Conservation (phyloP, 2,797 vertebrate species). For the Chaetophractus vellerosus region DNA sequence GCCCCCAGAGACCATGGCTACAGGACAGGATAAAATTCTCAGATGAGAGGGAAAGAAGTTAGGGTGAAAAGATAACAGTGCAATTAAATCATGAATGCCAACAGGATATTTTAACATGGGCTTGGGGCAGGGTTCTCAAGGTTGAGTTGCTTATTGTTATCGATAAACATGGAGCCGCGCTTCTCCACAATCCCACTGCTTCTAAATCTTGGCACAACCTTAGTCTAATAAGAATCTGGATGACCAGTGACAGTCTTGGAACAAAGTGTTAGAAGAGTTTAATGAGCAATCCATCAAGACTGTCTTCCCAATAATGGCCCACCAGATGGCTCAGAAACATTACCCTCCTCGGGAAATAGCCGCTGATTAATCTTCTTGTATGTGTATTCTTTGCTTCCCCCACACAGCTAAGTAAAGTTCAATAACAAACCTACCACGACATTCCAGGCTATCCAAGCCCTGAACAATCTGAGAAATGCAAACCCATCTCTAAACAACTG, state of each 20-base stretch:
- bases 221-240: not conserved
- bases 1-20: not conserved
- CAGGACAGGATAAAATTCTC: not conserved
- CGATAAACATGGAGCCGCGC: not conserved
- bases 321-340: conserved; percentile 83
- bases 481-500: not conserved
- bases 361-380: conserved; percentile 79
- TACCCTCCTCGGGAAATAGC: conserved; percentile 77
- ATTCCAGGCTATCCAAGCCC: conserved; percentile 57
- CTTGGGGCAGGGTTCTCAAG: not conserved
- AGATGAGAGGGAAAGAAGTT: not conserved
- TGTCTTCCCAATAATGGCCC: conserved; percentile 69
- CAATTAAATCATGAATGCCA: not conserved
- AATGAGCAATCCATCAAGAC: conserved; percentile 80
- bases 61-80: not conserved
- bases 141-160: not conserved
- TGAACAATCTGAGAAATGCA: conserved; percentile 56
- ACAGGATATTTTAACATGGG: not conserved
- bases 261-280: conserved; percentile 53
- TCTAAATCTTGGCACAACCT: not conserved
- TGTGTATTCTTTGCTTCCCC: conserved; percentile 76
- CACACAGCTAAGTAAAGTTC: conserved; percentile 82
- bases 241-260: not conserved
- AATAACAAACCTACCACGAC: conserved; percentile 61
- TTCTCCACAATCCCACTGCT: not conserved